These are phyloP conservation scores for Himalopsyche japonica DNA, from an alignment of 2,888 invertebrate species.

Conservation along the genomic window DNA sequence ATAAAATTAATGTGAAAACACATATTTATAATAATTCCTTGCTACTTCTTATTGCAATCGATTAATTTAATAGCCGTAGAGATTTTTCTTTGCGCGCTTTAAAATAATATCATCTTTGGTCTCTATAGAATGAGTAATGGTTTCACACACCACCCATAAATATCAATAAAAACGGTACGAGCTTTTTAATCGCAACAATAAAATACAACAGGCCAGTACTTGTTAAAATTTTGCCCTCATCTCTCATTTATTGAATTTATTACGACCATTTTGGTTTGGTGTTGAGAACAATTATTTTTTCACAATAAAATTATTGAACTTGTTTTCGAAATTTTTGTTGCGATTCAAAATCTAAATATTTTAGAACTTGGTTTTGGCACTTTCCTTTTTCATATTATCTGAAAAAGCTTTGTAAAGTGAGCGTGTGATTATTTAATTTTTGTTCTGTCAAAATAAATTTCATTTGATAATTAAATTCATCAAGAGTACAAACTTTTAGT, in stretches of 20 bases:
- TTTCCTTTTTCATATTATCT: too few relatives aligned
- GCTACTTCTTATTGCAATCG: not conserved
- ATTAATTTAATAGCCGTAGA: not conserved
- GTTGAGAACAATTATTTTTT: not conserved
- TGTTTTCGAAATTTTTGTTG: too few relatives aligned
- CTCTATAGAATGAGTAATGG: not conserved
- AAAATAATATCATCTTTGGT: not conserved
- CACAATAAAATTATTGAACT: too few relatives aligned
- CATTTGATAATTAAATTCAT: too few relatives aligned
- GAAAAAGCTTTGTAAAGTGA: too few relatives aligned
- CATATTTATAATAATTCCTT: not conserved
- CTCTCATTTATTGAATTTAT: not conserved
- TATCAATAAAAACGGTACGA: slow-evolving; percentile 1
- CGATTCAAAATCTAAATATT: too few relatives aligned
- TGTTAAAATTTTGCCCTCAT: not conserved
- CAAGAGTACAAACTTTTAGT: too few relatives aligned
- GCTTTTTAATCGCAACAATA: slow-evolving; percentile 1
- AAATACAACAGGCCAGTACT: not conserved
- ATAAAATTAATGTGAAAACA: not conserved
- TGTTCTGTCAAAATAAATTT: too few relatives aligned
- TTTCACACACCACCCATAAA: slow-evolving; percentile 1
- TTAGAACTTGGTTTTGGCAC: too few relatives aligned
- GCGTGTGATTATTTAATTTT: too few relatives aligned
- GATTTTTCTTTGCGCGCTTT: not conserved
- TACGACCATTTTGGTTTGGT: not conserved